A percentile compares a stretch with the other conserved stretches of the same genome.
phyloP scores from a whole-genome alignment of 1,140 invertebrate genomes.

The Eriocheir sinensis region DNA sequence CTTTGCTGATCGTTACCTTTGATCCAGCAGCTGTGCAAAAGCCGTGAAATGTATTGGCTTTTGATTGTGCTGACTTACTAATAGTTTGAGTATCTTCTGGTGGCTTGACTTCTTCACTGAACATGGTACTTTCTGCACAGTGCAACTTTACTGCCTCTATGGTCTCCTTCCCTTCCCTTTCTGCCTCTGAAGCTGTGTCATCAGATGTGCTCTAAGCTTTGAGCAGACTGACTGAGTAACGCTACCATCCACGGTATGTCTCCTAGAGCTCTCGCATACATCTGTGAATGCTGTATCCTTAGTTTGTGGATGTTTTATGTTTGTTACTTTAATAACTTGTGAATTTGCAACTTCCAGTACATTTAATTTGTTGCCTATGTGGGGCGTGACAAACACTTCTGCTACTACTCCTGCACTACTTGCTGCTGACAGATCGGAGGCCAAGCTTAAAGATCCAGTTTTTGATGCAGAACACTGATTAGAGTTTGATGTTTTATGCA shows the following conservation, averaged over 20 bases:
- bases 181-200: background rate
- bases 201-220: background rate
- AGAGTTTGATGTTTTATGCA: background rate
- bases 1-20: slow-evolving; percentile 19
- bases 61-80: background rate
- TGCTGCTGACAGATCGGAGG: too few species aligned
- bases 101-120: background rate
- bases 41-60: slow-evolving; percentile 27
- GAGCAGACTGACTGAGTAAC: background rate
- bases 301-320: background rate
- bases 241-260: background rate
- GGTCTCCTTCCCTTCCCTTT: background rate
- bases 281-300: background rate
- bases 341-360: too few species aligned
- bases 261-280: background rate
- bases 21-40: slow-evolving; percentile 47
- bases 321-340: too few species aligned
- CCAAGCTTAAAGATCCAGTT: background rate
- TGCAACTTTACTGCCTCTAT: background rate
- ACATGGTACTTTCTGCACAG: background rate
- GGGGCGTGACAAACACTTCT: too few species aligned
- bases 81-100: background rate
- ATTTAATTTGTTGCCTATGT: too few species aligned
- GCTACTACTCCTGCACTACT: too few species aligned
- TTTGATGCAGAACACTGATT: background rate